These are phyloP conservation scores for Brachionus rubens DNA, from an alignment of 1,140 invertebrate species.

Conservation along the genomic window DNA sequence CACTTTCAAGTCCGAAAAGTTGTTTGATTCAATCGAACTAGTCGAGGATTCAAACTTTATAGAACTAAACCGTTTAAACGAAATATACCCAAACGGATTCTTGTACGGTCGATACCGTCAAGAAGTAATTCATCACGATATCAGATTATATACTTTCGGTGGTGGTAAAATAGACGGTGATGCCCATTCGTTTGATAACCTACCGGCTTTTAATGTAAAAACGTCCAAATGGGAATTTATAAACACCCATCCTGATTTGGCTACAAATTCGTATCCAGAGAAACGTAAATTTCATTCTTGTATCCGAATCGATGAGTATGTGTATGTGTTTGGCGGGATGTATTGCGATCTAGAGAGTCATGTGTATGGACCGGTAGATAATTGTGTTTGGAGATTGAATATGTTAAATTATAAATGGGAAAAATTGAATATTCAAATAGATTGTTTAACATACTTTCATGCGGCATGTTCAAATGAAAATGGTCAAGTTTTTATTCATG, in stretches of 20 bases:
- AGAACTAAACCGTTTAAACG: not conserved
- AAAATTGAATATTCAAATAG: not conserved
- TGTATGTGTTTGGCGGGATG: conserved; percentile 32
- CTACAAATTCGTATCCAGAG: conserved; percentile 18
- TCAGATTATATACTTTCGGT: conserved; percentile 42
- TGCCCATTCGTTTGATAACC: conserved; percentile 11
- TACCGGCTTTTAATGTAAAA: conserved; percentile 42
- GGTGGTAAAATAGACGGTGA: conserved; percentile 39
- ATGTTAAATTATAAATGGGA: conserved; percentile 3
- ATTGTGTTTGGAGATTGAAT: conserved; percentile 37
- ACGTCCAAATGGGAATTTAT: conserved; percentile 37
- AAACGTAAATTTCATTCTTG: conserved; percentile 46
- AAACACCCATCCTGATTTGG: not conserved
- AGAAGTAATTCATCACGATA: conserved; percentile 1
- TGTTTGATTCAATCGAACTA: conserved; percentile 25
- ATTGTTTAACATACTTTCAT: conserved; percentile 41
- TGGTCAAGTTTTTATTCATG: conserved; percentile 45
- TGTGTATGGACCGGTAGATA: conserved; percentile 10
- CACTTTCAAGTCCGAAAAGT: conserved; percentile 19
- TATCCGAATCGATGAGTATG: not conserved
- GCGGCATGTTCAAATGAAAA: conserved; percentile 32
- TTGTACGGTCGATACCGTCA: conserved; percentile 9
- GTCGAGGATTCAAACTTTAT: not conserved
- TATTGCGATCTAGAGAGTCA: conserved; percentile 10
- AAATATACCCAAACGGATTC: conserved; percentile 11